Evolutionary conservation across 1,140 invertebrate species (phyloP).

Genomic region (Heliconius eleuchia): DNA sequence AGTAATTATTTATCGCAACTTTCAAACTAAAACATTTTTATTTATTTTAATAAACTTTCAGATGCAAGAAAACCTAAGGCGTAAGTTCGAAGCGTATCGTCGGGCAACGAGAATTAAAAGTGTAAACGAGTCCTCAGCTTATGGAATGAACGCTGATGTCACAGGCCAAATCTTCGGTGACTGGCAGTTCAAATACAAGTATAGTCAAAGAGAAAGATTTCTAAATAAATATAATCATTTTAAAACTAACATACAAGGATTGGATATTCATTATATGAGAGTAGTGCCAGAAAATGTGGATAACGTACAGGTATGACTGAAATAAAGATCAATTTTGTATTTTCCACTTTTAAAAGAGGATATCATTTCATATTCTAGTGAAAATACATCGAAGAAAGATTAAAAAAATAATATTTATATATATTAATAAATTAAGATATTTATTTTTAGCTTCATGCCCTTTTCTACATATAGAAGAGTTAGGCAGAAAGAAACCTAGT

Average conservation of each 20-base stretch:
- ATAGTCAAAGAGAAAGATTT: conserved; percentile 83
- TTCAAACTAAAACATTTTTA: too few species aligned
- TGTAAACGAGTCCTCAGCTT: conserved; percentile 65
- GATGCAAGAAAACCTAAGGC: conserved; percentile 61
- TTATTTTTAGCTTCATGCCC: too few species aligned
- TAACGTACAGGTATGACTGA: conserved; percentile 67
- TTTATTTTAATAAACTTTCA: conserved; percentile 36
- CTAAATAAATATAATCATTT: conserved; percentile 89
- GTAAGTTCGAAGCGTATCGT: conserved; percentile 57
- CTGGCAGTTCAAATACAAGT: conserved; percentile 89
- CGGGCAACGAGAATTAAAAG: conserved; percentile 47
- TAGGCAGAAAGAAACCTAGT: too few species aligned
- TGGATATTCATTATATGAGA: conserved; percentile 87
- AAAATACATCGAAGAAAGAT: too few species aligned
- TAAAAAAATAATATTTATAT: too few species aligned
- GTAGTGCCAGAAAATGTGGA: conserved; percentile 81
- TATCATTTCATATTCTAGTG: too few species aligned
- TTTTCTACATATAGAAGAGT: too few species aligned
- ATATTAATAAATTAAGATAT: too few species aligned
- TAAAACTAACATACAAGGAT: conserved; percentile 85
- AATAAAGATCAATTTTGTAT: too few species aligned
- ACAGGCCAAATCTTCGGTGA: conserved; percentile 85
- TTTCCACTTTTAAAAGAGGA: too few species aligned
- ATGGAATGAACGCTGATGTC: conserved; percentile 86
- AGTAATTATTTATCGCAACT: too few species aligned